Evolutionary conservation across 1,140 invertebrate genomes (phyloP).

Genomic region (Euborellia annulipes): DNA sequence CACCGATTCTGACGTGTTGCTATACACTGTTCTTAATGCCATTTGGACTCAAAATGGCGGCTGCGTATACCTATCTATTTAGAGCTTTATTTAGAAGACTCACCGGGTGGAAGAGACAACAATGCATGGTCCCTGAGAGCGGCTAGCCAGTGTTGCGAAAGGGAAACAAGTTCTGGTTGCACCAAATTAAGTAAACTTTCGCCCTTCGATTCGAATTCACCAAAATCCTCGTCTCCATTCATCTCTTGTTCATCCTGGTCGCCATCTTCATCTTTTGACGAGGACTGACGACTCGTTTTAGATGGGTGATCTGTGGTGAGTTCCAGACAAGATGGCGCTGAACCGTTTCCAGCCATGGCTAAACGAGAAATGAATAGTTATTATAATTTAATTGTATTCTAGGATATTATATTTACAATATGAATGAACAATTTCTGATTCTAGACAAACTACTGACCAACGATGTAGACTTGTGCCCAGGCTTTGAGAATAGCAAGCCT

Average conservation of each 20-base stretch:
- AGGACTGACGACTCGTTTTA: no score
- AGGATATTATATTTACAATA: slow-evolving; percentile 2
- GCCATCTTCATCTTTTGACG: no score
- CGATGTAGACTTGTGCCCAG: slow-evolving; percentile 78
- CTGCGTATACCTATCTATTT: no score
- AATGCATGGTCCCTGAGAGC: slow-evolving; percentile 90
- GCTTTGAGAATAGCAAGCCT: slow-evolving; percentile 94
- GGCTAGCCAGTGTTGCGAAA: slow-evolving; percentile 88
- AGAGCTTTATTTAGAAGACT: no score
- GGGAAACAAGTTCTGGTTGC: slow-evolving; percentile 75
- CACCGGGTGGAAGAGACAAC: slow-evolving; percentile 74
- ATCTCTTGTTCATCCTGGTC: slow-evolving; percentile 1
- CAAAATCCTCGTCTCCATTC: slow-evolving; percentile 44
- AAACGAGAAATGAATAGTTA: slow-evolving; percentile 5
- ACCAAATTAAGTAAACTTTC: slow-evolving; percentile 81
- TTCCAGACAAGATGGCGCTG: no score
- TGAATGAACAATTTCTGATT: no score
- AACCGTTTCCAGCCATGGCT: no score
- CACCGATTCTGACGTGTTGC: no score
- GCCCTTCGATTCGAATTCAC: slow-evolving; percentile 53
- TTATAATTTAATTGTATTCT: slow-evolving; percentile 2
- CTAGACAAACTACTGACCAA: not conserved
- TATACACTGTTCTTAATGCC: no score
- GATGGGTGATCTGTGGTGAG: no score
- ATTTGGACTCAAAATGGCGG: no score